Evolutionary conservation across 2,797 vertebrate genomes (phyloP), one percentile per base, ranked within the genome.

Genomic region (Octomys mimax): DNA sequence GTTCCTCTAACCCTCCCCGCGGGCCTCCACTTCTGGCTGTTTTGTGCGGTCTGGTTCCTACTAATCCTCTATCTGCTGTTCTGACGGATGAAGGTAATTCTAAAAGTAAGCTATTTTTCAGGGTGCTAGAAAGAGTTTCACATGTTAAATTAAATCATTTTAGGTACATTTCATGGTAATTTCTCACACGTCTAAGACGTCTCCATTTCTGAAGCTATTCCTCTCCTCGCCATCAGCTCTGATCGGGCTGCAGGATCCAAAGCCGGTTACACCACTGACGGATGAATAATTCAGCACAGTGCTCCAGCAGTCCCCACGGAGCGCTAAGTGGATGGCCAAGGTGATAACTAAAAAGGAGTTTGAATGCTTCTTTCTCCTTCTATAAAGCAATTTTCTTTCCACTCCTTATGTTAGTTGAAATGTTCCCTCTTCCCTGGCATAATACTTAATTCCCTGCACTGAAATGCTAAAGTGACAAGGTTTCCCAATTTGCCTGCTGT

Each of bases 261-360:
- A 87, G 33, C 77, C 62, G 87, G 61, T 52, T 84, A n/a, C 3
- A 52, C 11, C 22, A 89, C 36, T 82, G 46, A 88, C 66, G 86
- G 92, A 95, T 87, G 87, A 96, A 93, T 92, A 91, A 95, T 96
- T 96, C 83, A 96, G n/a, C 36, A 78, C 91, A 83, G 61, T n/a
- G 12, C 52, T 93, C 62, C 52, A 68, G 57, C 18, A 93, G 33
- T 93, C 46, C 89, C n/a, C 31, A 42, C 92, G 49, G 46, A 93
- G 18, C 4, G 46, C 52, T 39, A 77, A 86, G 46, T 31, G 18
- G 59, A 91, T 87, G 42, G 87, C 46, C 81, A 78, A 83, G 94
- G 89, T 77, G 36, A 93, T 36, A 87, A 95, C 10, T 33, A 88
- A 70, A 92, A 80, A 52, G 91, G 57, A 0, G 73, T 68, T 19